Evolutionary conservation across 2,888 invertebrate species (phyloP).

Genomic region (Lasioglossum zephyrum): DNA sequence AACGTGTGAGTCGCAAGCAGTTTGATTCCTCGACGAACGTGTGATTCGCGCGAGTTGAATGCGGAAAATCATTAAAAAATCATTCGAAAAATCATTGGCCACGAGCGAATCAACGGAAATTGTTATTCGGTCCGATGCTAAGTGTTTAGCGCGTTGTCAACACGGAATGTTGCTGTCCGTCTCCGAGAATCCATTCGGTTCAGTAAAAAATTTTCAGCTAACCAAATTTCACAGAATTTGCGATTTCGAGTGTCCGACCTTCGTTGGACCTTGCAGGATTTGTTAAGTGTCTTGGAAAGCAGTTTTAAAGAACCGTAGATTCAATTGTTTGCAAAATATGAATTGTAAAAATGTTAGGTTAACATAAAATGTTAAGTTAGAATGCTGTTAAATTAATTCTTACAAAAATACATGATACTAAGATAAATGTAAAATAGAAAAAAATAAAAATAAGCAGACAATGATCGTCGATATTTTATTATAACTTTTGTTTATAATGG

Average conservation of each 20-base stretch:
- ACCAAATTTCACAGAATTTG: not conserved
- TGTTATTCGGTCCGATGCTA: not conserved
- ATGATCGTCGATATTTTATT: no score
- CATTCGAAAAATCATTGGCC: not conserved
- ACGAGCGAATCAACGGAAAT: not conserved
- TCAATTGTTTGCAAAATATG: not conserved
- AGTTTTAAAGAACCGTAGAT: not conserved
- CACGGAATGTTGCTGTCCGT: not conserved
- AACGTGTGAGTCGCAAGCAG: constrained; percentile 22
- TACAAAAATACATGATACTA: no score
- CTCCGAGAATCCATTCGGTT: not conserved
- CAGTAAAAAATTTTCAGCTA: not conserved
- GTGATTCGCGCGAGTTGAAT: not conserved
- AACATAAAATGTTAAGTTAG: no score
- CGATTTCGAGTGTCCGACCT: not conserved
- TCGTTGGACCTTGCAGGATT: not conserved
- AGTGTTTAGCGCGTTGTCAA: not conserved
- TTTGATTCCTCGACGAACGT: not conserved
- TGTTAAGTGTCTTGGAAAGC: not conserved
- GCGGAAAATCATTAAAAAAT: not conserved
- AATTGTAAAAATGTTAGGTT: no score
- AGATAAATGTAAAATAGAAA: no score
- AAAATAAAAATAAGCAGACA: no score
- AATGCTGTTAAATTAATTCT: no score
- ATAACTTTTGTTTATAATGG: no score